A percentile compares a stretch with the other conserved stretches of the same genome.
These are phyloP conservation scores for Desoria tigrina DNA, from an alignment of 2,888 invertebrate species.

Conservation along the genomic window DNA sequence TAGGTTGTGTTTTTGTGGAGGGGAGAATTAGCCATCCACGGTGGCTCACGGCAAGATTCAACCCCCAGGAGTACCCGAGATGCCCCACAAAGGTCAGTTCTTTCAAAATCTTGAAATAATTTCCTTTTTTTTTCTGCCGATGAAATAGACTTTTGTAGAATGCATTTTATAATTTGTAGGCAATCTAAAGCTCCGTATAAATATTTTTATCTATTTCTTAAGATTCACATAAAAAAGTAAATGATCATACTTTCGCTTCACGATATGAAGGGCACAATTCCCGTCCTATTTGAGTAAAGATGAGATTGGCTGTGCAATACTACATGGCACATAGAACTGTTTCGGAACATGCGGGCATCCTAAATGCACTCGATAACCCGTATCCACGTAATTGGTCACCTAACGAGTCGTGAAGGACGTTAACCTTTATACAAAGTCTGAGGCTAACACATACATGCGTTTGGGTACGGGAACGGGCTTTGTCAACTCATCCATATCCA, in stretches of 20 bases:
- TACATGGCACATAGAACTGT: too few relatives aligned
- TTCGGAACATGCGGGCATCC: too few relatives aligned
- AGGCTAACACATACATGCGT: not conserved
- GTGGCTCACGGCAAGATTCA: constrained; percentile 54
- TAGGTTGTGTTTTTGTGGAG: constrained; percentile 2
- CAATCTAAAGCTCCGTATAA: not conserved
- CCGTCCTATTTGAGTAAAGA: too few relatives aligned
- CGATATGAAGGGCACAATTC: too few relatives aligned
- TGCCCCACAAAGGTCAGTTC: constrained; percentile 79
- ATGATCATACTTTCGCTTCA: too few relatives aligned
- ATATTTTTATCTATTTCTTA: constrained; percentile 1
- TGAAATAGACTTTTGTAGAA: too few relatives aligned
- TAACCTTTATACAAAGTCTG: constrained; percentile 13
- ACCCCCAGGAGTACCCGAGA: constrained; percentile 59
- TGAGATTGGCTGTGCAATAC: too few relatives aligned
- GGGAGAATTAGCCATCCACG: constrained; percentile 18
- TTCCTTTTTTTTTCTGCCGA: too few relatives aligned
- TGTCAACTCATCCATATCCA: too few relatives aligned
- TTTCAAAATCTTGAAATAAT: too few relatives aligned
- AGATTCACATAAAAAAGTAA: too few relatives aligned
- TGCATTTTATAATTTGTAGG: too few relatives aligned
- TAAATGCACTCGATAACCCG: not conserved
- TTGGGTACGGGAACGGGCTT: not conserved
- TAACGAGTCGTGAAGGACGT: constrained; percentile 50
- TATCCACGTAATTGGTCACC: constrained; percentile 52